Evolutionary conservation across 2,888 invertebrate species (phyloP).

Genomic region (Rhopalosiphum nymphaeae): DNA sequence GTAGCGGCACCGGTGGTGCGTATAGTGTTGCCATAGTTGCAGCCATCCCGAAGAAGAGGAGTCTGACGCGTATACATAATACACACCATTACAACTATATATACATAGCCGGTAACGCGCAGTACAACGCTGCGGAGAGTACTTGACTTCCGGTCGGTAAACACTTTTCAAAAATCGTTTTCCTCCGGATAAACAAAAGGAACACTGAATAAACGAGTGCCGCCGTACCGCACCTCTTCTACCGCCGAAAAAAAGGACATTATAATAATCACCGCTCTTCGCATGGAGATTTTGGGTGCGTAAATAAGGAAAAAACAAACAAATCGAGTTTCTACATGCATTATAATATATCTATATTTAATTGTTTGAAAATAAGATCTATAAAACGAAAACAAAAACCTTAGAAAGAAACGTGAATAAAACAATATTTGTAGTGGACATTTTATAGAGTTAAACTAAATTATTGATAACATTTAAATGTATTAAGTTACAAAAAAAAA

Average conservation of each 20-base stretch:
- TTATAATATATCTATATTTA: slow-evolving; percentile 13
- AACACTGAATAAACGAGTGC: neutral
- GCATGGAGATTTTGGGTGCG: neutral
- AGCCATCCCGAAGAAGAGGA: neutral
- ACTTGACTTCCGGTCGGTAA: slow-evolving; percentile 48
- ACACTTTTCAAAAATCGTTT: slow-evolving; percentile 49
- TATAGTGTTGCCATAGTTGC: slow-evolving; percentile 33
- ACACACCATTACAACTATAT: neutral
- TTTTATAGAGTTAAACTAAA: neutral
- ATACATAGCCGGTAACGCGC: neutral
- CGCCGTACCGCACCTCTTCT: neutral
- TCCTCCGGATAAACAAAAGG: slow-evolving; percentile 36
- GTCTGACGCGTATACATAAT: neutral
- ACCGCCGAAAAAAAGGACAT: neutral
- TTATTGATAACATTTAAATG: neutral
- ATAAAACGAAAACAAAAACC: slow-evolving; percentile 17
- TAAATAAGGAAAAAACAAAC: slow-evolving; percentile 17
- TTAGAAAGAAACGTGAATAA: neutral
- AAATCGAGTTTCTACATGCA: neutral
- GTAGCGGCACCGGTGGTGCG: neutral
- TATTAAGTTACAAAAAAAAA: neutral
- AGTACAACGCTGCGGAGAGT: neutral
- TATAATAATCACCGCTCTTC: neutral
- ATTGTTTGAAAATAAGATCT: slow-evolving; percentile 26
- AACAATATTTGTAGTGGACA: neutral